These are phyloP conservation scores for Oreochromis tanganicae DNA, from an alignment of 2,113 vertebrate species.

Conservation along the genomic window DNA sequence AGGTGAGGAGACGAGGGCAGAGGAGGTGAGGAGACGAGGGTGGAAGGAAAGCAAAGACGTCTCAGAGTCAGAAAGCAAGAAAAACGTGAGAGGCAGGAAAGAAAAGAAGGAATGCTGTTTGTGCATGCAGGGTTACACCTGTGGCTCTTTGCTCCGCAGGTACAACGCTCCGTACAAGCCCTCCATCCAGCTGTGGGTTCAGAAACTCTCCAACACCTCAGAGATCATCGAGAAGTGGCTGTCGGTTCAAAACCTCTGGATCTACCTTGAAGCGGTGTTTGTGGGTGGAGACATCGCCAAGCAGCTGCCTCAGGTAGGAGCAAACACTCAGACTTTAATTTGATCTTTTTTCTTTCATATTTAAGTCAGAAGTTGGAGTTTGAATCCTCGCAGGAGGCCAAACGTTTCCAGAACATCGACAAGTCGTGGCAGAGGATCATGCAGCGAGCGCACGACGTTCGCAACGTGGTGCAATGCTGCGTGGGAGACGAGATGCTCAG, in stretches of 20 bases:
- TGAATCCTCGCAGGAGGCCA: conserved; percentile 70
- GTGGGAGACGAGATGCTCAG: conserved; percentile 80
- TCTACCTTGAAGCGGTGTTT: conserved; percentile 86
- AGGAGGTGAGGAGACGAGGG: not conserved
- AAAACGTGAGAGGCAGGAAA: not conserved
- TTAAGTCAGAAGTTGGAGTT: not conserved
- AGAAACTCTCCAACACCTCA: conserved; percentile 77
- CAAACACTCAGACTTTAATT: accelerated
- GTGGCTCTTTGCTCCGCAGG: conserved; percentile 35
- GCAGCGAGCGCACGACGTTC: conserved; percentile 77
- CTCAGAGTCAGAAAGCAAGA: not conserved
- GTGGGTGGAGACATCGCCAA: conserved; percentile 85
- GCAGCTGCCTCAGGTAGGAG: conserved; percentile 78
- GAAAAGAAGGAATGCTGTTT: not conserved
- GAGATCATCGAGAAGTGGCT: conserved; percentile 84
- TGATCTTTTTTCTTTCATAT: not conserved
- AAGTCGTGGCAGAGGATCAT: conserved; percentile 85
- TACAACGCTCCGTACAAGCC: conserved; percentile 79
- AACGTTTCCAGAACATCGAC: conserved; percentile 83
- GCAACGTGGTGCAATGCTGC: conserved; percentile 79
- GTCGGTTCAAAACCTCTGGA: conserved; percentile 84
- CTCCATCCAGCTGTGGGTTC: conserved; percentile 80
- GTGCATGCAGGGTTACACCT: accelerated
- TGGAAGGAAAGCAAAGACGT: accelerated
- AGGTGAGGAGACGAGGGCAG: not conserved